These are phyloP conservation scores for Xiphophorus maculatus DNA, from an alignment of 2,113 vertebrate species.

Conservation along the genomic window DNA sequence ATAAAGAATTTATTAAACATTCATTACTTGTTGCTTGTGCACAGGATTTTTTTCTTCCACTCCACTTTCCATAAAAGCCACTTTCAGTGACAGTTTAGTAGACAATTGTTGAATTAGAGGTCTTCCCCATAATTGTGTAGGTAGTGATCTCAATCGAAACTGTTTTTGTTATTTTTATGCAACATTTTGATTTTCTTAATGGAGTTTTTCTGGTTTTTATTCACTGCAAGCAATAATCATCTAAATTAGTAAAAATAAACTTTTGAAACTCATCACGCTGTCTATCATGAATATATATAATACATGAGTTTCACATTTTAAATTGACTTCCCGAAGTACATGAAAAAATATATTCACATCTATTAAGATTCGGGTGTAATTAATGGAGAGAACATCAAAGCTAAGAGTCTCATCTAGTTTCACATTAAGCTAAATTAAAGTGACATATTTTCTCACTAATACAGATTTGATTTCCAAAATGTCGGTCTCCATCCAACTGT, in stretches of 20 bases:
- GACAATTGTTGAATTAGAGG: too few relatives aligned
- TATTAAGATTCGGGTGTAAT: neutral
- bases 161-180: too few relatives aligned
- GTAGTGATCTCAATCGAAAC: too few relatives aligned
- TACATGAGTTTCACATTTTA: neutral
- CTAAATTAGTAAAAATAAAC: neutral
- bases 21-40: neutral
- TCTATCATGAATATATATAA: neutral
- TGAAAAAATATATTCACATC: neutral
- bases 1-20: neutral
- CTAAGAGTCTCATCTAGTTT: neutral
- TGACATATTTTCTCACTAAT: neutral
- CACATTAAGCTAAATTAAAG: neutral
- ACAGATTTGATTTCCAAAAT: neutral
- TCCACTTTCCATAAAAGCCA: too few relatives aligned
- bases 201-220: neutral
- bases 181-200: neutral
- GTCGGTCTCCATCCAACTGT: neutral
- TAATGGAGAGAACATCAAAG: neutral
- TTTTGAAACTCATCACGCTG: neutral
- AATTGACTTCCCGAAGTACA: neutral
- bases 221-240: neutral
- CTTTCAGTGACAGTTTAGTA: too few relatives aligned
- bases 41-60: too few relatives aligned
- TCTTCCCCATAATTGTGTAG: too few relatives aligned